A percentile compares a stretch with the other conserved stretches of the same genome.
phyloP scores from a whole-genome alignment of 1,140 invertebrate genomes.

The Halictus rubicundus region DNA sequence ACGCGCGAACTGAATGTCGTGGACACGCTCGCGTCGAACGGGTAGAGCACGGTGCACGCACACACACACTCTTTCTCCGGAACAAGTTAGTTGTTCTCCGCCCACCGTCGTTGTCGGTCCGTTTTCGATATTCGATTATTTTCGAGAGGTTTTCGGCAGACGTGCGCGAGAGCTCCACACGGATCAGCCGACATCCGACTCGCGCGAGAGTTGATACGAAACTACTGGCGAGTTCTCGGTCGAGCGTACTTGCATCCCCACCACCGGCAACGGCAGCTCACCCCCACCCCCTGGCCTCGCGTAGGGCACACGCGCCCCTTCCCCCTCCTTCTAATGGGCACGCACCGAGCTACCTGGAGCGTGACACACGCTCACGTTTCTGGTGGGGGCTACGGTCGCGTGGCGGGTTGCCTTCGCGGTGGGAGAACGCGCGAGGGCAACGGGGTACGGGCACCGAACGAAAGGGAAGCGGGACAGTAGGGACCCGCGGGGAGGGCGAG shows the following conservation, averaged over 20 bases:
- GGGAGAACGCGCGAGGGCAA: constrained; percentile 47
- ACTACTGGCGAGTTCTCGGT: constrained; percentile 72
- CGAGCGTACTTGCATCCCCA: constrained; percentile 65
- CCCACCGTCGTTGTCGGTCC: background rate
- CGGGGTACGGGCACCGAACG: constrained; percentile 15
- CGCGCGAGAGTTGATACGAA: constrained; percentile 69
- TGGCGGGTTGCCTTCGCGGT: constrained; percentile 69
- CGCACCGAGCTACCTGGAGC: constrained; percentile 75
- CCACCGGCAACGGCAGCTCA: constrained; percentile 19
- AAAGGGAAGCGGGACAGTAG: constrained; percentile 7
- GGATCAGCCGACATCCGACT: constrained; percentile 51
- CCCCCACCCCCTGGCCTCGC: constrained; percentile 53
- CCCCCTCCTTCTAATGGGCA: constrained; percentile 69
- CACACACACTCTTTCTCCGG: no score
- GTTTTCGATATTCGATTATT: background rate
- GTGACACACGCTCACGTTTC: constrained; percentile 71
- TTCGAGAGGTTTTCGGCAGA: background rate
- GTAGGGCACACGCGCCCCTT: constrained; percentile 73
- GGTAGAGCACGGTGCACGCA: no score
- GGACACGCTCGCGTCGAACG: no score
- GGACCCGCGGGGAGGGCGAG: background rate
- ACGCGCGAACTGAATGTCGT: no score
- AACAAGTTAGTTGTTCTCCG: constrained; percentile 16
- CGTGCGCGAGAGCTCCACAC: constrained; percentile 16
- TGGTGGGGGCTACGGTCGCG: constrained; percentile 76